phyloP scores from a whole-genome alignment of 2,797 vertebrate species.

The Nothura maculosa region DNA sequence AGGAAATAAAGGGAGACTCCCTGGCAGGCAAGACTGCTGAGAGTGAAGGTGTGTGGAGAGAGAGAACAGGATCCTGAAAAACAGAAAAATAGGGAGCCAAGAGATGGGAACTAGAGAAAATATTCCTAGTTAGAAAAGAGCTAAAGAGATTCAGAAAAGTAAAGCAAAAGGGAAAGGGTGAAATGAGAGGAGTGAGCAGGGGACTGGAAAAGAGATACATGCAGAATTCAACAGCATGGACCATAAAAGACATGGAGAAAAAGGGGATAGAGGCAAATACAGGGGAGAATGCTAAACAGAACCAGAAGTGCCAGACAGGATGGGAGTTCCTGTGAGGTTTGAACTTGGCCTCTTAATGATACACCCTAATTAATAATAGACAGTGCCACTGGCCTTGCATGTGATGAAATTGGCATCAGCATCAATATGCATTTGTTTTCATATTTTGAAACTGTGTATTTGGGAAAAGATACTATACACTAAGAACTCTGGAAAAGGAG shows the following conservation, averaged over 20 bases:
- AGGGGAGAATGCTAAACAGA: neutral
- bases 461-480: conserved; percentile 12
- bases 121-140: neutral
- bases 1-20: neutral
- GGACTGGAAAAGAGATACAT: neutral
- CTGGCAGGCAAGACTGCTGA: too few relatives aligned
- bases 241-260: neutral
- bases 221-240: neutral
- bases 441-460: conserved; percentile 32
- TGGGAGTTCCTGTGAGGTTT: neutral
- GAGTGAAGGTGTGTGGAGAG: neutral
- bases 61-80: neutral
- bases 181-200: neutral
- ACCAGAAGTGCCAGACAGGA: neutral
- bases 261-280: neutral
- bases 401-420: neutral
- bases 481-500: neutral
- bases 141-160: neutral
- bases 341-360: neutral
- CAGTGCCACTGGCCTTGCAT: neutral
- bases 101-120: neutral
- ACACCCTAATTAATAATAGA: neutral
- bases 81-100: neutral
- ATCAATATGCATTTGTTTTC: neutral
- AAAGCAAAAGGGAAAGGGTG: neutral